Percentiles rank a stretch among this genome's conserved stretches.
phyloP scores from a whole-genome alignment of 2,888 invertebrate genomes.

The Spilarctia lutea region DNA sequence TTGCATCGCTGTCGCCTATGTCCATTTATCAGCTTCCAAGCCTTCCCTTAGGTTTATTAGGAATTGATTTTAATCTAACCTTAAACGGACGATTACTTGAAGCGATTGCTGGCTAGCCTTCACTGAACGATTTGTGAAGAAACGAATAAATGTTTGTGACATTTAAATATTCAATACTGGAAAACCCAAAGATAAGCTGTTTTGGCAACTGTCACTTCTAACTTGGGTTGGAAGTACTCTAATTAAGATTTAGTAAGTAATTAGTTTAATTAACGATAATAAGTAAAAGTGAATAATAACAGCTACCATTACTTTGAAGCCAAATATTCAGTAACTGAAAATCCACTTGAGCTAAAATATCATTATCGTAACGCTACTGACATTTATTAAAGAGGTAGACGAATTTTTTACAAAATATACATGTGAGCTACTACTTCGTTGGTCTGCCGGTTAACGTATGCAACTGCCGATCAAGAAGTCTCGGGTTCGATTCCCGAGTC shows the following conservation, averaged over 20 bases:
- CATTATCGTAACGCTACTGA: no score
- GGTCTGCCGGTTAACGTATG: no score
- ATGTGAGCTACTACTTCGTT: no score
- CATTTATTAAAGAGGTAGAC: no score
- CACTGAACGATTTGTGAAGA: constrained; percentile 9
- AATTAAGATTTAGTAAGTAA: no score
- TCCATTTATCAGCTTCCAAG: constrained; percentile 8
- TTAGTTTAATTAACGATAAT: not conserved
- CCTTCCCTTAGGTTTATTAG: constrained; percentile 13
- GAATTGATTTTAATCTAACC: constrained; percentile 14
- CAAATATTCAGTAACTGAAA: no score
- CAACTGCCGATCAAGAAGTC: no score
- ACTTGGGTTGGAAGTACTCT: not conserved
- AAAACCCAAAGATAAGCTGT: not conserved
- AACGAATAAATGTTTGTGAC: not conserved
- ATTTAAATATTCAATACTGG: not conserved
- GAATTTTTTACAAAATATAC: no score
- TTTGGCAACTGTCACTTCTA: no score
- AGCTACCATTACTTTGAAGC: no score
- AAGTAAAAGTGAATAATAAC: no score
- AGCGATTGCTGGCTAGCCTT: not conserved
- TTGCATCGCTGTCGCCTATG: not conserved
- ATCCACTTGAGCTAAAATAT: not conserved
- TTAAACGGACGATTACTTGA: constrained; percentile 1
- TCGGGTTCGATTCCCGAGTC: no score